Evolutionary conservation across 2,113 vertebrate genomes (phyloP), one percentile per base, ranked within the genome.

Genomic region (Pangasianodon hypophthalmus): DNA sequence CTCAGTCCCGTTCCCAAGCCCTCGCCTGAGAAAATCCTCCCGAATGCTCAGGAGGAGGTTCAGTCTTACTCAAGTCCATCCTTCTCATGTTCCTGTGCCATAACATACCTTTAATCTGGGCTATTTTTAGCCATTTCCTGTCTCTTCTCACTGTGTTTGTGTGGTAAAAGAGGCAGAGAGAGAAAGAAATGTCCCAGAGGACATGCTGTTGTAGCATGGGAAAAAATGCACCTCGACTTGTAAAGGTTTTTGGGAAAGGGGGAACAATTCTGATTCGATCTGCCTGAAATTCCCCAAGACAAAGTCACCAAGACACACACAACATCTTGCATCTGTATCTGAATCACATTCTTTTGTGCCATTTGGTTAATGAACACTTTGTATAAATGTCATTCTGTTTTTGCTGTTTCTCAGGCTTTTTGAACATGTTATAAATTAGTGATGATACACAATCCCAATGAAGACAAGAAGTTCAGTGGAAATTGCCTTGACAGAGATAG

Each of bases 121-220:
- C 97, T 97, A 97, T 97, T 97, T 97, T 97, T 98, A 97, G 96
- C 95, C 96, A 96, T 96, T 97, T 97, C 97, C 97, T 97, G 97
- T 96, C 96, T 85, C 88, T 88, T 89, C 29, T 10, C 32, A 41
- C 60, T 84, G 86, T 86, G 54, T 86, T n/a, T 67, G 85, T 80
- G 89, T 54, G 69, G 83, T 86, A 80, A 89, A 81, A 77, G 62
- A 37, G 16, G 77, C 16, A 44, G 48, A 54, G 29, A 67, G 79
- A 75, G 29, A 56, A 69, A 71, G 46, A 88, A 84, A 84, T n/a
- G 71, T 54, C 88, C 81, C 90, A 56, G 60, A 86, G 91, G 91
- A 92, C 69, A 29, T 29, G 64, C 85, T 88, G 89, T 89, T 90
- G 83, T 90, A 92, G 87, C 92, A 86, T 91, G 92, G 92, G 92